Conservation (phyloP, 2,113 vertebrate genomes). For the Daboia siamensis region DNA sequence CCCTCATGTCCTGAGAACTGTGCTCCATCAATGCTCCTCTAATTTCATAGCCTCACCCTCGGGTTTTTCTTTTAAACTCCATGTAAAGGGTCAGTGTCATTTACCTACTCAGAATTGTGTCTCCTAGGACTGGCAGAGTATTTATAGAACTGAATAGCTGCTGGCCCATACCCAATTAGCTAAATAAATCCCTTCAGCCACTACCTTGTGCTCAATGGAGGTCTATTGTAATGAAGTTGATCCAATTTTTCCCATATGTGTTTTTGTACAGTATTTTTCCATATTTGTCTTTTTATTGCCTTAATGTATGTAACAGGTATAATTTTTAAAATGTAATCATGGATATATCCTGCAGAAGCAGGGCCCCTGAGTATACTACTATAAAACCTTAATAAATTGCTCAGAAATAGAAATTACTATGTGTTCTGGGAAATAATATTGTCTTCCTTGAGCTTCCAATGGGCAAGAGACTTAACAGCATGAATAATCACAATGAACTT, state of each 20-base stretch:
- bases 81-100: neutral
- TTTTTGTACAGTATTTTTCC: neutral
- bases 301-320: neutral
- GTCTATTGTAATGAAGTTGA: neutral
- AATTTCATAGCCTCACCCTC: neutral
- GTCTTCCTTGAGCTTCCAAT: constrained; percentile 19
- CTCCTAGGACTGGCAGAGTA: neutral
- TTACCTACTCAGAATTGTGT: neutral
- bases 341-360: neutral
- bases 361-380: neutral
- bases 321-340: neutral
- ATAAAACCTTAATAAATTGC: neutral
- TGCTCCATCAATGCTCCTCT: neutral
- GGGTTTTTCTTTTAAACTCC: neutral
- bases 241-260: neutral
- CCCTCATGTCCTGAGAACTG: neutral
- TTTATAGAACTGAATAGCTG: neutral
- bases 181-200: neutral
- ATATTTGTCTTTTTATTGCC: neutral
- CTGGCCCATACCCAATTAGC: neutral
- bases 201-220: neutral
- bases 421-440: neutral
- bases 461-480: constrained; percentile 26
- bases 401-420: neutral
- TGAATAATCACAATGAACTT: constrained; percentile 50